Conservation (phyloP, 2,888 invertebrate species). For the Drosophila recens region DNA sequence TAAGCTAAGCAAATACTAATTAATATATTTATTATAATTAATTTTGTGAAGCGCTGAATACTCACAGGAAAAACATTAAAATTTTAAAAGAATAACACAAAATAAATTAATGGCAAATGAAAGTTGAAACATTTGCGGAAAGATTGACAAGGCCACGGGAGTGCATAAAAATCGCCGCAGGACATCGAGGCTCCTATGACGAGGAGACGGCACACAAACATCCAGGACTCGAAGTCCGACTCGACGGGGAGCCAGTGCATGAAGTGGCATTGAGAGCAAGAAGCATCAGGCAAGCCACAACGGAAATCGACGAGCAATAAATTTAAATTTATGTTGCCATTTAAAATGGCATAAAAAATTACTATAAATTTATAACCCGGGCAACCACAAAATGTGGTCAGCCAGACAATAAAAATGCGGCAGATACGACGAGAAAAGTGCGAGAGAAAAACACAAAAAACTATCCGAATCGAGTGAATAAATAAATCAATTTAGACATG, state of each 20-base stretch:
- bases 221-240: conserved; percentile 13
- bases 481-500: conserved; percentile 74
- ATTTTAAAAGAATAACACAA: background rate
- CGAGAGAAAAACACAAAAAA: conserved; percentile 9
- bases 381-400: conserved; percentile 71
- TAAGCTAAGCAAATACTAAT: too few species aligned
- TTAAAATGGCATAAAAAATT: conserved; percentile 72
- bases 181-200: conserved; percentile 22
- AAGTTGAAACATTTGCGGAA: conserved; percentile 3
- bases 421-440: conserved; percentile 36
- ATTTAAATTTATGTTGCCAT: conserved; percentile 77
- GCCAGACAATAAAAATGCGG: conserved; percentile 66
- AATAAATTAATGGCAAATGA: conserved; percentile 6
- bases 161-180: conserved; percentile 36
- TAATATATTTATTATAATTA: too few species aligned
- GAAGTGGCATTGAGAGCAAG: conserved; percentile 9
- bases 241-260: background rate
- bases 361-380: conserved; percentile 72
- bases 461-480: conserved; percentile 42
- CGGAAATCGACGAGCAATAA: conserved; percentile 75
- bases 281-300: conserved; percentile 32
- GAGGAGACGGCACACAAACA: conserved; percentile 14
- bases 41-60: background rate
- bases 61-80: background rate
- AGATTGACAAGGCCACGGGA: conserved; percentile 35